phyloP scores from a whole-genome alignment of 2,888 invertebrate genomes.

The Lissocephala sabroskyi region DNA sequence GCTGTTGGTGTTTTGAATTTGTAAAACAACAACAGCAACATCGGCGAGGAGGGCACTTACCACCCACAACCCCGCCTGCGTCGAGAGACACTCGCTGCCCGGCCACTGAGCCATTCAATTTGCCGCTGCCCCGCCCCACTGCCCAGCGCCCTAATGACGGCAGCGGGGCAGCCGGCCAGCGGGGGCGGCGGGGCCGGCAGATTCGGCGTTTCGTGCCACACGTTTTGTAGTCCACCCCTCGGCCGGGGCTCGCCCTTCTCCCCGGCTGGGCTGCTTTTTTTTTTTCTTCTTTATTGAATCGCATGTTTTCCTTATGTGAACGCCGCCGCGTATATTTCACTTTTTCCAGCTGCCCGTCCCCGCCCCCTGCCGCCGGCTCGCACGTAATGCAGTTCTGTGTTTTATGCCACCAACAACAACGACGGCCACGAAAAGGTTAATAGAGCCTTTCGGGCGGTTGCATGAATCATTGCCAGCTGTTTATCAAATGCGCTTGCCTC shows the following conservation, averaged over 20 bases:
- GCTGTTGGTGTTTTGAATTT: slow-evolving; percentile 48
- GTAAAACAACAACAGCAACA: slow-evolving; percentile 59
- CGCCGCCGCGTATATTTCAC: slow-evolving; percentile 37
- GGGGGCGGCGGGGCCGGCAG: slow-evolving; percentile 26
- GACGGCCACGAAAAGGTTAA: slow-evolving; percentile 44
- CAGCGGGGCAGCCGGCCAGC: slow-evolving; percentile 22
- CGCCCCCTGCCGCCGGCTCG: background rate
- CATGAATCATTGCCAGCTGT: slow-evolving; percentile 57
- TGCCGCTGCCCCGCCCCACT: background rate
- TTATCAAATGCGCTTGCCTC: slow-evolving; percentile 47
- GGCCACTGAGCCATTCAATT: background rate
- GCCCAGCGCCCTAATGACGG: slow-evolving; percentile 1
- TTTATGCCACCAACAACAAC: too few relatives aligned
- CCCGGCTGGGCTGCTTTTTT: background rate
- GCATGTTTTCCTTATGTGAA: slow-evolving; percentile 44
- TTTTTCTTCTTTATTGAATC: slow-evolving; percentile 31
- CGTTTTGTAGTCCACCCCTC: slow-evolving; percentile 20
- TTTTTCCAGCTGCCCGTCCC: slow-evolving; percentile 20
- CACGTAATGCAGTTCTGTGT: background rate
- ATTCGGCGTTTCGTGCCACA: slow-evolving; percentile 36
- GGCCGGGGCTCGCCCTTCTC: too few relatives aligned
- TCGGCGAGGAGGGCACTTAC: background rate
- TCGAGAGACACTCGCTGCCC: too few relatives aligned
- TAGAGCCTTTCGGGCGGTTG: slow-evolving; percentile 24
- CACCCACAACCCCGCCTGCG: too few relatives aligned